Evolutionary conservation across 1,140 invertebrate species (phyloP).

Genomic region (Drosophila carrolli): DNA sequence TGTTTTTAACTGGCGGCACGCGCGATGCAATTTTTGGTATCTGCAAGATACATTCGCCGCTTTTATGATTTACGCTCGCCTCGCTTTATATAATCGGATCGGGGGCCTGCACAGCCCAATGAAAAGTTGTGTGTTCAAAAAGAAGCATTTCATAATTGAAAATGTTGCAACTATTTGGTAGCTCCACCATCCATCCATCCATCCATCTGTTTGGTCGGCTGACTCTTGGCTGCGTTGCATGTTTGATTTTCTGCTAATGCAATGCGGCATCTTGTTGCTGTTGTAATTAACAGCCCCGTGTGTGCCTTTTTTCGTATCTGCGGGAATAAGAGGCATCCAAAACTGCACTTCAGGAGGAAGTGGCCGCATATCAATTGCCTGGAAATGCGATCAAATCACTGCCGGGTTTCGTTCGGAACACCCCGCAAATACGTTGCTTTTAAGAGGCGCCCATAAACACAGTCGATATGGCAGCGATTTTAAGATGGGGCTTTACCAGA

Average conservation of each 20-base stretch:
- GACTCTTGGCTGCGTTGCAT: slow-evolving; percentile 60
- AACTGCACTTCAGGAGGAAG: slow-evolving; percentile 29
- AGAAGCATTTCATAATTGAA: slow-evolving; percentile 79
- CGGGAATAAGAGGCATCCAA: slow-evolving; percentile 10
- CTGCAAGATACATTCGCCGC: slow-evolving; percentile 54
- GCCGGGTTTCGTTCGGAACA: slow-evolving; percentile 28
- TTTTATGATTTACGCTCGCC: slow-evolving; percentile 63
- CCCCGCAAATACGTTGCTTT: background rate
- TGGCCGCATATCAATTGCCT: slow-evolving; percentile 46
- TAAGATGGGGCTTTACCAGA: background rate
- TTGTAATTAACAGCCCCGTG: slow-evolving; percentile 38
- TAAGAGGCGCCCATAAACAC: background rate
- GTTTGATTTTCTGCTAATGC: slow-evolving; percentile 73
- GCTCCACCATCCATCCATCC: slow-evolving; percentile 44
- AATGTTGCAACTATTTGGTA: slow-evolving; percentile 75
- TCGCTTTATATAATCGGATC: slow-evolving; percentile 55
- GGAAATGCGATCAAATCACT: slow-evolving; percentile 43
- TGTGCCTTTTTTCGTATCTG: background rate
- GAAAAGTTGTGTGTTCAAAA: slow-evolving; percentile 32
- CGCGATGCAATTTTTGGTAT: slow-evolving; percentile 63
- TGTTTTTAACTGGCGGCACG: slow-evolving; percentile 56
- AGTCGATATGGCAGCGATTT: background rate
- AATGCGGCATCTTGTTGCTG: slow-evolving; percentile 67
- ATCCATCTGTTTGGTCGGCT: slow-evolving; percentile 40
- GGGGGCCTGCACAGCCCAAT: slow-evolving; percentile 32